These are phyloP conservation scores for Athripsodes cinereus DNA, from an alignment of 2,888 invertebrate species.

Conservation along the genomic window DNA sequence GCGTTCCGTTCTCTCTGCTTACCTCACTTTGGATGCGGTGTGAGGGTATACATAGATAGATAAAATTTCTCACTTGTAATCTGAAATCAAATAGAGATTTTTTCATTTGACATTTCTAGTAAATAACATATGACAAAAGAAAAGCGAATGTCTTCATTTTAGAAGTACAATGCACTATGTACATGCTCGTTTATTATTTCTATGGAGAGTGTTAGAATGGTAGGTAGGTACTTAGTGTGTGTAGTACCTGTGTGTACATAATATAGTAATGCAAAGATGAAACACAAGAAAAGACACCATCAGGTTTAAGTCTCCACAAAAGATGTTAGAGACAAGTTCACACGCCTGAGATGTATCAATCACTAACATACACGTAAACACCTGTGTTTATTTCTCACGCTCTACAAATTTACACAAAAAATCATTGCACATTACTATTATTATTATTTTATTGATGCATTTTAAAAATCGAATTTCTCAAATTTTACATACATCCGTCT, in stretches of 20 bases:
- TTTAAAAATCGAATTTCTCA: neutral
- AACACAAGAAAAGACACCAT: neutral
- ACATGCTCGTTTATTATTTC: too few relatives aligned
- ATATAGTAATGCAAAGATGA: neutral
- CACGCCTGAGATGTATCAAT: slow-evolving; percentile 14
- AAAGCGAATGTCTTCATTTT: too few relatives aligned
- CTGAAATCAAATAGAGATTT: too few relatives aligned
- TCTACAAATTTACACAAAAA: slow-evolving; percentile 18
- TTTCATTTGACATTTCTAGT: too few relatives aligned
- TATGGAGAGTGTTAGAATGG: neutral
- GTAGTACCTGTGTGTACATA: neutral
- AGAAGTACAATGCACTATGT: too few relatives aligned
- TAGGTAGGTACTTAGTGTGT: neutral
- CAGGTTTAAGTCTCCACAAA: neutral
- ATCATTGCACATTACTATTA: slow-evolving; percentile 5
- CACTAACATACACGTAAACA: slow-evolving; percentile 14
- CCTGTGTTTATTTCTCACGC: slow-evolving; percentile 26
- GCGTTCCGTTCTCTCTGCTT: too few relatives aligned
- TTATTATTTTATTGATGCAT: neutral
- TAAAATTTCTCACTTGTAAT: too few relatives aligned
- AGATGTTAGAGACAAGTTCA: slow-evolving; percentile 7
- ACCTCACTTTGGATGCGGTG: too few relatives aligned
- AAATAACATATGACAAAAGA: too few relatives aligned
- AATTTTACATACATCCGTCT: neutral
- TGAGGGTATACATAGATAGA: too few relatives aligned